Evolutionary conservation across 2,113 vertebrate species (phyloP), one percentile per base, ranked within the genome.

Genomic region (Mesocricetus auratus): DNA sequence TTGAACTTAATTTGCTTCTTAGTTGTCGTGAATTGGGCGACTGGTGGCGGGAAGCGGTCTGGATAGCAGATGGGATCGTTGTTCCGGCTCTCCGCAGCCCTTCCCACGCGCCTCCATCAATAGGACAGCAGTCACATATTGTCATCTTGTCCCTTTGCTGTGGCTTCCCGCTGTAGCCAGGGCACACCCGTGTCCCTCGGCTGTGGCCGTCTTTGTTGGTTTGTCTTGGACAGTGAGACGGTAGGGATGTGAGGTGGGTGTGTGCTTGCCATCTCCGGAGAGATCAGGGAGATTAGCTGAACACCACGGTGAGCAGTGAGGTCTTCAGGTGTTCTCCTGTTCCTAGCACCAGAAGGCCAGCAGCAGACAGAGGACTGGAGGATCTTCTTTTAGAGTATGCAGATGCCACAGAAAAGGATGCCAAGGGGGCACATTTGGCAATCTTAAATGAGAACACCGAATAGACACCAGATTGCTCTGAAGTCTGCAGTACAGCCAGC

Each of bases 1-100:
- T 94, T 93, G 56, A 74, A 86, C 58, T 96, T 53, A 47, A 53
- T 79, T 45, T 77, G 89, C 62, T 74, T 89, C 91, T 91, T 19
- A 47, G 53, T 62, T 73, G 19, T 87, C 45, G 11, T 50, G 7
- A 39, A 16, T 56, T 71, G 68, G 56, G 56, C 36, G 39, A 45
- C 47, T 42, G 39, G 45, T 89, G 39, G n/a, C 31, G 53, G 42
- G 50, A 90, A 69, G 88, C 68, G 19, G 66, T 24, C 39, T 85
- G 26, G 36, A 69, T 45, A 75, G 66, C 24, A 74, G 69, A 62
- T 42, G 31, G 24, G 36, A 66, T 93, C 77, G 42, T 81, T n/a
- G 36, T 66, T n/a, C 45, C 45, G 91, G 33, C 17, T 83, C 83
- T 45, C 78, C 45, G 15, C 24, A 86, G 26, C 31, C 19, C 16